Evolutionary conservation across 2,888 invertebrate genomes (phyloP).

Genomic region (Agrilus mali): DNA sequence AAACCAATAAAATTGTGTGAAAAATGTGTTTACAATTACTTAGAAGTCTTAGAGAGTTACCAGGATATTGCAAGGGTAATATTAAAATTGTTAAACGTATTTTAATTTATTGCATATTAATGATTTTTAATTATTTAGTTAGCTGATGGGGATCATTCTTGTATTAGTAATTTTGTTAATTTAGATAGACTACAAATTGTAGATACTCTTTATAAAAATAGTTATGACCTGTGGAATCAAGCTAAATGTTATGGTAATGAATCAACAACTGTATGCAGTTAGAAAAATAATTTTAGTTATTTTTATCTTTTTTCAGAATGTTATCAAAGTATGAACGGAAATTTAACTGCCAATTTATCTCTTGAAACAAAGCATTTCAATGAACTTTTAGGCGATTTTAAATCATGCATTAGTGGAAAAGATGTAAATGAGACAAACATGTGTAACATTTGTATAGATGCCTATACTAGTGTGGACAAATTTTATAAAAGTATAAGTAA

Average conservation of each 20-base stretch:
- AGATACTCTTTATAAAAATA: constrained; percentile 41
- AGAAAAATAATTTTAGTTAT: neutral
- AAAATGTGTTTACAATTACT: constrained; percentile 42
- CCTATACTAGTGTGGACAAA: constrained; percentile 41
- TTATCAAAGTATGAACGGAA: constrained; percentile 36
- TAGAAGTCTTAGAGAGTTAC: constrained; percentile 39
- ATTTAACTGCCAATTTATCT: constrained; percentile 32
- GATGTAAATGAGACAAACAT: constrained; percentile 29
- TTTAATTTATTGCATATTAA: neutral
- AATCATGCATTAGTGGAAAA: constrained; percentile 31
- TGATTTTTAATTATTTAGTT: constrained; percentile 16
- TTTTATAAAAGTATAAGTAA: constrained; percentile 46
- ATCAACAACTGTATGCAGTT: neutral
- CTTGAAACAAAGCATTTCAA: constrained; percentile 40
- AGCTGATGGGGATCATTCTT: constrained; percentile 38
- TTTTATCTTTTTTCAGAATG: constrained; percentile 37
- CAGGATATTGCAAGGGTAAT: constrained; percentile 35
- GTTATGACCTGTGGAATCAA: constrained; percentile 43
- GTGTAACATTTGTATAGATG: constrained; percentile 42
- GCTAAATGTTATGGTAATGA: constrained; percentile 50
- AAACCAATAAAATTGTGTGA: constrained; percentile 50
- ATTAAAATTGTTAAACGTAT: neutral
- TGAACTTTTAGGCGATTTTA: constrained; percentile 35
- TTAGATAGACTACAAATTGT: constrained; percentile 50
- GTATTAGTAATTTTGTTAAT: constrained; percentile 45